Evolutionary conservation across 92 coral and sea anemone genomes (phyloP), one percentile per base, ranked within the genome.

Genomic region (Nematostella vectensis): DNA sequence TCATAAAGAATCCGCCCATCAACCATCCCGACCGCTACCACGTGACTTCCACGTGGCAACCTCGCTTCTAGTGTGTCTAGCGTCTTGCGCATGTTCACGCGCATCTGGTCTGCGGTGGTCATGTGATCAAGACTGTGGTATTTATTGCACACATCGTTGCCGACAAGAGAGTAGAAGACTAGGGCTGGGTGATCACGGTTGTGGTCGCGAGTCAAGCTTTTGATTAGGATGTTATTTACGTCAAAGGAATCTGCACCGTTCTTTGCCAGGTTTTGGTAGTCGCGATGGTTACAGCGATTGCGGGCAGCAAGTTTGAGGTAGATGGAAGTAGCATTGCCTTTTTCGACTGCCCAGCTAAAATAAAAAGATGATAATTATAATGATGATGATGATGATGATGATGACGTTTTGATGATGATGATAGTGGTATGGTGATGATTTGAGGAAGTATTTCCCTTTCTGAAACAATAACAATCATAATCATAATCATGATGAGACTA

Each of bases 171-270:
- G 57, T 86, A 93, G 49, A 93, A 78, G 25, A 93, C 88, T 50
- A 93, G 54, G 4, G 88, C 99, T 4, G 99, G 99, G 15, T 87
- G 87, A 61, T 93, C 99, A 25, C 44, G 44, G 8, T 43, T 62
- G 17, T 63, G 73, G 55, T 70, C 67, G 15, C 99, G 78, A 17
- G 95, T 95, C 65, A 93, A 59, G 55, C 87, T 79, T 20, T 71
- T 65, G 27, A 76, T 39, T 11, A 83, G 70, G 44, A 55, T 49
- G 16, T 77, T 67, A 56, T 86, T 93, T 67, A 83, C 79, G 19
- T 59, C 82, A 62, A 93, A 93, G 11, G 99, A 93, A 40, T 93
- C 88, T 8, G 93, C 99, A 13, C 99, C 99, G 75, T 93, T 93
- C 66, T 93, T 93, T 50, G 79, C 99, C 22, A 93, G 70, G 67